Base-by-base conservation (phyloP, 1,140 invertebrate species). In the Zaprionus gabonicus region DNA sequence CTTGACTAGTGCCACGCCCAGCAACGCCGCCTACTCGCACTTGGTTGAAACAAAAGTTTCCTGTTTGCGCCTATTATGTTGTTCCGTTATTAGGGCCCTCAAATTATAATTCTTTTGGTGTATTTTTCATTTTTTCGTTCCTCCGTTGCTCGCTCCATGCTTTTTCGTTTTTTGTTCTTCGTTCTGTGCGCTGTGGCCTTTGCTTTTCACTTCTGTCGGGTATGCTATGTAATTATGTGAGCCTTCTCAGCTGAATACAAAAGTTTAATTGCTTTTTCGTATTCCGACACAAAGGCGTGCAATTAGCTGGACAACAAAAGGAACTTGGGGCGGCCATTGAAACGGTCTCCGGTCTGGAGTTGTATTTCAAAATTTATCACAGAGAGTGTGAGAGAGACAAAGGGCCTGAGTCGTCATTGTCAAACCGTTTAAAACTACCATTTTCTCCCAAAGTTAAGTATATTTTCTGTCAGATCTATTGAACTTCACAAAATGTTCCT, bases 231-330 rank as follows among this genome's bases (percentile, higher is more conserved):
- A 85, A 85, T 85, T 87, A 82, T 85, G 80, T 58, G 55, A 82
- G 70, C 80, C 76, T 80, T 82, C 56, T 49, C 79, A 70, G 79
- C 82, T 71, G 80, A 86, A 74, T 71, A 80, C 56, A 77, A 76
- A 86, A 79, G 70, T 83, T 78, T 87, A 86, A 86, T 87, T 86
- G 83, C 80, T 72, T 83, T 83, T 82, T 73, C 67, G 65, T 76
- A 82, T 76, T 87, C 69, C 60, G 69, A 56, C 73, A 83, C 83
- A 86, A 86, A 74, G 67, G 73, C 76, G 67, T 73, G 67, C 80
- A 87, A 86, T 86, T 87, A 86, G 77, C 77, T 51, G 58, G 36
- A 31, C 57, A 65, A 75, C n/a, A 57, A 69, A 72, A 66, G 53
- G 53, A 59, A 56, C 49, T 36, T 70, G 53, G 64, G 68, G 68